Conservation (phyloP, 1,140 invertebrate species). For the Amphibalanus amphitrite region DNA sequence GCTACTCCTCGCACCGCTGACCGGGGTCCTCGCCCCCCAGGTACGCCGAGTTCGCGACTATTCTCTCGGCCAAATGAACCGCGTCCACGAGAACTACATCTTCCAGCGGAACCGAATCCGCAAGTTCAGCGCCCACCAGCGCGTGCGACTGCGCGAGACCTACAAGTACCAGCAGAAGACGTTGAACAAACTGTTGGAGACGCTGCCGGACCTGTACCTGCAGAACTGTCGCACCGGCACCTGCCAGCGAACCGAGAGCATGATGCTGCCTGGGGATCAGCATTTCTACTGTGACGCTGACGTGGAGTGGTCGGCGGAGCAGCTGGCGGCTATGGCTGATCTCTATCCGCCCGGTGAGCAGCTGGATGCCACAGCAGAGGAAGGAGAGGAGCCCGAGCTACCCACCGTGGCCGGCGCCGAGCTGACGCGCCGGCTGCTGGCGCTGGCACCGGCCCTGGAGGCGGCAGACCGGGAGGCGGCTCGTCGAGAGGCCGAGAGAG, state of each 20-base stretch:
- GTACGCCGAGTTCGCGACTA: slow-evolving; percentile 60
- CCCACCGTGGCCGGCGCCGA: no score
- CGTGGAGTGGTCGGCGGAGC: slow-evolving; percentile 27
- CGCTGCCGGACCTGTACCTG: slow-evolving; percentile 76
- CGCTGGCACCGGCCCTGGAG: no score
- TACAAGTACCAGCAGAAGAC: slow-evolving; percentile 92
- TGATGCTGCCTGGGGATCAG: slow-evolving; percentile 23
- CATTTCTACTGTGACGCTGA: slow-evolving; percentile 42
- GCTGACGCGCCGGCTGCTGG: no score
- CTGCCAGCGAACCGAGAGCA: slow-evolving; percentile 57
- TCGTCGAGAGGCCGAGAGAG: no score
- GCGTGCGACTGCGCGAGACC: slow-evolving; percentile 66
- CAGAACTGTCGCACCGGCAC: slow-evolving; percentile 79
- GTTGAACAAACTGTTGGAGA: slow-evolving; percentile 81
- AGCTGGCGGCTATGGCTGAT: no score
- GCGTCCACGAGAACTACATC: slow-evolving; percentile 85
- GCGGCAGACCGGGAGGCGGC: no score
- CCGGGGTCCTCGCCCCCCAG: slow-evolving; percentile 21
- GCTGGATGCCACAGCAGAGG: no score
- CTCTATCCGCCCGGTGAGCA: no score
- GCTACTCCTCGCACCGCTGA: no score
- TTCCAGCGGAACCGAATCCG: slow-evolving; percentile 83
- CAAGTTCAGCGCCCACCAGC: slow-evolving; percentile 83
- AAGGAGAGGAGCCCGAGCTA: no score
- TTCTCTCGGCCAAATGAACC: slow-evolving; percentile 70